These are phyloP conservation scores for Chromoteleia sp. DNA, from an alignment of 2,888 invertebrate species.

Conservation along the genomic window DNA sequence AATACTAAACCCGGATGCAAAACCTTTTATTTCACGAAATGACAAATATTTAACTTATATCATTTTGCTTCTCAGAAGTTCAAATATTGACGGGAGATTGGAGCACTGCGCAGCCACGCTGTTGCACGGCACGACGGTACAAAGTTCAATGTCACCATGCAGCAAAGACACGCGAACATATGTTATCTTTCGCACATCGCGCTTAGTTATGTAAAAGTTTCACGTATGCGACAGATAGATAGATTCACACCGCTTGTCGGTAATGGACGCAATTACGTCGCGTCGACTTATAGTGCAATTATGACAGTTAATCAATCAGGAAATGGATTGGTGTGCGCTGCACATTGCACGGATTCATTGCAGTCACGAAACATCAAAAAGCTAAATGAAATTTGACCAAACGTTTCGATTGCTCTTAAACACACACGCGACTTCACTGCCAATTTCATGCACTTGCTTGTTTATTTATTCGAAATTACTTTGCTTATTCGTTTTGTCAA, in stretches of 20 bases:
- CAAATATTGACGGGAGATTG: background rate
- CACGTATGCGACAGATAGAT: background rate
- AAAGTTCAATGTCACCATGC: slow-evolving; percentile 33
- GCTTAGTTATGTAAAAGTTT: slow-evolving; percentile 12
- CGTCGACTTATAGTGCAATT: background rate
- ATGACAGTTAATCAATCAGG: background rate
- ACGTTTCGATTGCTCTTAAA: background rate
- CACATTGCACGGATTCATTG: background rate
- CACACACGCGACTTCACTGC: background rate
- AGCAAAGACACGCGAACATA: slow-evolving; percentile 18
- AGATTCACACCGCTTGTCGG: too few relatives aligned
- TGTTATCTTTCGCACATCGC: slow-evolving; percentile 9
- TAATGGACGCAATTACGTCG: too few relatives aligned
- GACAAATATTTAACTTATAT: too few relatives aligned
- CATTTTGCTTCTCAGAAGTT: too few relatives aligned
- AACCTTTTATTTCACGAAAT: too few relatives aligned
- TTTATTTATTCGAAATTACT: too few relatives aligned
- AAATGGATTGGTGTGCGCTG: background rate
- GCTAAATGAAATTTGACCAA: background rate
- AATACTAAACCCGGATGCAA: too few relatives aligned
- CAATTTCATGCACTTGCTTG: background rate
- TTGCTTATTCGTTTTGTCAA: too few relatives aligned
- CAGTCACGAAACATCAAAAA: slow-evolving; percentile 1
- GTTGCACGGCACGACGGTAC: slow-evolving; percentile 5
- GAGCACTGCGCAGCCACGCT: background rate